Base-by-base conservation (phyloP, 1,140 invertebrate genomes). In the Megalonaias nervosa region DNA sequence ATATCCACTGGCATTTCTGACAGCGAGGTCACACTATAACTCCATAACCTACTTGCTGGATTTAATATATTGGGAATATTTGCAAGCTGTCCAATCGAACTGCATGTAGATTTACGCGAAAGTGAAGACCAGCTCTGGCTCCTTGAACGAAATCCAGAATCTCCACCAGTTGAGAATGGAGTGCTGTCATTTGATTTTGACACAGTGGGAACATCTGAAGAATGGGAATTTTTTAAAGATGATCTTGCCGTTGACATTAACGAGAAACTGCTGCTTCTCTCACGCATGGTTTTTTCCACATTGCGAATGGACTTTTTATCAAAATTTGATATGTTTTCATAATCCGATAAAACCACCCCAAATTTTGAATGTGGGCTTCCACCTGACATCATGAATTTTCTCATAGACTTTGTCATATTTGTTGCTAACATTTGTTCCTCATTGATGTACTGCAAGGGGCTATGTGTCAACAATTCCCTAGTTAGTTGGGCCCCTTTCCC, bases 391-490 rank as follows among this genome's bases (percentile, higher is more conserved):
- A 78, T 26, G 55, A 78, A 78, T 56, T 78, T 78, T 31, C 74
- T 71, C 76, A 78, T 78, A 21, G 76, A 78, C 60, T 78, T 78
- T 19, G 76, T 78, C 76, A 78, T 73, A 69, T 78, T 78, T 61
- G 76, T 71, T 62, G 76, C 69, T 31, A 72, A 56, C 15, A 78
- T 31, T 31, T 78, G 76, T 9, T 67, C 68, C 31, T 73, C 65
- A 55, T 73, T 67, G 19, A 78, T 21, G 55, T 73, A 68, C 31
- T 78, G 76, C 15, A 74, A 66, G 15, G 74, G 17, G 38, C 21
- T 56, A 62, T 56, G 68, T 11, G n/a, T 66, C 15, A n/a, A 16
- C 19, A 48, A 67, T 21, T 23, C 19, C 19, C 17, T 19, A 6
- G 14, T 16, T 21, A n/a, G 17, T 17, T 60, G 48, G 31, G 58